Percentiles rank a stretch among this genome's conserved stretches.
phyloP scores from a whole-genome alignment of 2,113 vertebrate genomes.

The Pimephales promelas region DNA sequence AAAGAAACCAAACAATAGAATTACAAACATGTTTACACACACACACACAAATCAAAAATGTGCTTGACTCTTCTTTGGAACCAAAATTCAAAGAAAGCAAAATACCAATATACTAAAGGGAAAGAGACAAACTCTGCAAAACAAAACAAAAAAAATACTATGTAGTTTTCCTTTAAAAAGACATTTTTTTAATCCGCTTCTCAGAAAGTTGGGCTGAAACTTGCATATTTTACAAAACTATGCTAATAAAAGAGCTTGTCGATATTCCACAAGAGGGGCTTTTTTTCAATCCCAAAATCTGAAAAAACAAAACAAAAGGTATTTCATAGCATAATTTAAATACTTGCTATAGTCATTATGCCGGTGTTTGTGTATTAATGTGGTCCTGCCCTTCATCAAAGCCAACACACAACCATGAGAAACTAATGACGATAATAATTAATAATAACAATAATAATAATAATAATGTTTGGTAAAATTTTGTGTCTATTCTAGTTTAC shows the following conservation, averaged over 20 bases:
- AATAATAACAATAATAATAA: conserved; percentile 61
- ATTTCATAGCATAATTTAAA: conserved; percentile 25
- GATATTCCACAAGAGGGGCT: conserved; percentile 4
- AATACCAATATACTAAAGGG: conserved; percentile 51
- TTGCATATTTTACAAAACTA: conserved; percentile 48
- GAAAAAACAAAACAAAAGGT: conserved; percentile 1
- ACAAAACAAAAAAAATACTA: conserved; percentile 44
- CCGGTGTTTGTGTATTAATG: not conserved
- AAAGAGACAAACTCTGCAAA: conserved; percentile 40
- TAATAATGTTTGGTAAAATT: conserved; percentile 77
- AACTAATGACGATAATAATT: conserved; percentile 66
- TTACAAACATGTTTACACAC: conserved; percentile 45
- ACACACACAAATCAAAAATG: conserved; percentile 48
- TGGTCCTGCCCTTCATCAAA: conserved; percentile 31
- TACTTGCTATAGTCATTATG: conserved; percentile 11
- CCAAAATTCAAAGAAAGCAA: conserved; percentile 48
- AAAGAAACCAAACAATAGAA: conserved; percentile 43
- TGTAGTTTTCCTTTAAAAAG: conserved; percentile 44
- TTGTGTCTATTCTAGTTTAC: conserved; percentile 77
- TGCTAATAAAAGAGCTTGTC: conserved; percentile 28
- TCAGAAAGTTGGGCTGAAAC: conserved; percentile 43
- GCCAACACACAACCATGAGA: conserved; percentile 53
- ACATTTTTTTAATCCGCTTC: not conserved
- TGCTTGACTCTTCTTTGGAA: conserved; percentile 61
- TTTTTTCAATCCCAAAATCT: not conserved